A percentile compares a stretch with the other conserved stretches of the same genome.
These are phyloP conservation scores for Maccullochella peelii DNA, from an alignment of 2,113 vertebrate species.

Conservation along the genomic window DNA sequence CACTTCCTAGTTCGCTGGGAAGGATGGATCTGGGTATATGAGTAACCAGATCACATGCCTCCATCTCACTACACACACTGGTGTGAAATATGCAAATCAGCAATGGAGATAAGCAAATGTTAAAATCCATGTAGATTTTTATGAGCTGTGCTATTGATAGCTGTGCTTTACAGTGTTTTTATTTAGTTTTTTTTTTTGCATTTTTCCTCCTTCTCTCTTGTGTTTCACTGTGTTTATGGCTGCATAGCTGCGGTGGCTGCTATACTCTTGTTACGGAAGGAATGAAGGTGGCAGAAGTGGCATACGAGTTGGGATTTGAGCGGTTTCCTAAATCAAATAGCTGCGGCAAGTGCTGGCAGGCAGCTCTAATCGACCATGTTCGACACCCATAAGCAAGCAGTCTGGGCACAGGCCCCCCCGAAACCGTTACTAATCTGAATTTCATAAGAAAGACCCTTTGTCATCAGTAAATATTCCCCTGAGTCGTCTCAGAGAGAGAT, in stretches of 20 bases:
- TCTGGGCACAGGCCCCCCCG: not conserved
- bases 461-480: constrained; percentile 25
- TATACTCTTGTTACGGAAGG: constrained; percentile 25
- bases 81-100: constrained; percentile 63
- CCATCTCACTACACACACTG: constrained; percentile 17
- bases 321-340: constrained; percentile 45
- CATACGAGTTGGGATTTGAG: constrained; percentile 31
- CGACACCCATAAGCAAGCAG: constrained; percentile 24
- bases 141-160: not conserved
- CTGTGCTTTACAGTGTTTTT: constrained; percentile 20
- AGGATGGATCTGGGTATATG: constrained; percentile 33
- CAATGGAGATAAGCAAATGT: constrained; percentile 54
- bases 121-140: constrained; percentile 42
- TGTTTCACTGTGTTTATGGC: constrained; percentile 21
- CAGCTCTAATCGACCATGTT: constrained; percentile 24
- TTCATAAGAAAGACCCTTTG: constrained; percentile 35
- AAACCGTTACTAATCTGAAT: constrained; percentile 28
- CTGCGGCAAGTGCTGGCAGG: constrained; percentile 47
- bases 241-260: constrained; percentile 27
- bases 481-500: not conserved
- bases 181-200: not conserved
- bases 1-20: constrained; percentile 45
- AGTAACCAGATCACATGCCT: constrained; percentile 48
- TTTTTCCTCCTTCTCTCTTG: not conserved
- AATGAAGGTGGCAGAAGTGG: constrained; percentile 33